Evolutionary conservation across 1,140 invertebrate genomes (phyloP), one percentile per base, ranked within the genome.

Genomic region (Ceratina calcarata): DNA sequence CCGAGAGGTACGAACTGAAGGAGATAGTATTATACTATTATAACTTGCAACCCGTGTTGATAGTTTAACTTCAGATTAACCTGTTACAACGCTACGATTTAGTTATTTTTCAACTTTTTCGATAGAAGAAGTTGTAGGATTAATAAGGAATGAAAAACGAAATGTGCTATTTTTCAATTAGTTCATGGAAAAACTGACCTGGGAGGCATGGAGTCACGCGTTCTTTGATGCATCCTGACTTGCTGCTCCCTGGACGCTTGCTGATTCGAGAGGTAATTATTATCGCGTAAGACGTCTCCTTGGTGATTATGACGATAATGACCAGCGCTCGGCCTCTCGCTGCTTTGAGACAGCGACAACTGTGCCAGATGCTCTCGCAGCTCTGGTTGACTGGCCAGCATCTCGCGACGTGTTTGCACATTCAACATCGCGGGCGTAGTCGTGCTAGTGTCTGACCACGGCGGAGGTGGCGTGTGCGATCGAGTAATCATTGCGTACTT

Each of bases 381-480:
- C 22, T 92, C 91, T 0, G 88, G 87, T 24, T 91, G 90, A 51
- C 86, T 91, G 16, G 87, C 86, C 57, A 90, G 32, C 3, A 89
- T 64, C 16, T 92, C 89, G 20, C 89, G 89, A 37, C 90, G 87
- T 10, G 86, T 71, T 55, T 90, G 89, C 4, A 87, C 85, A 55
- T 58, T 88, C 7, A 87, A 70, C 20, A 78, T 20, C 22, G 65
- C 13, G 2, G 65, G 20, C 12, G 78, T 49, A 24, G 80, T 69
- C 2, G 79, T 24, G 37, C 76, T 69, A 1, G 91, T 90, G 37
- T 93, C 91, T 6, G 92, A 91, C 92, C 92, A 93, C 0, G 92
- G 91, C 3, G 92, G 92, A 2, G 92, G 92, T 0, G 92, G 92
- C 27, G 92, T 93, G 55, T 92, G 91, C 13, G 92, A 93, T 10